These are phyloP conservation scores for Cotesia glomerata DNA, from an alignment of 1,140 invertebrate species.

Conservation along the genomic window DNA sequence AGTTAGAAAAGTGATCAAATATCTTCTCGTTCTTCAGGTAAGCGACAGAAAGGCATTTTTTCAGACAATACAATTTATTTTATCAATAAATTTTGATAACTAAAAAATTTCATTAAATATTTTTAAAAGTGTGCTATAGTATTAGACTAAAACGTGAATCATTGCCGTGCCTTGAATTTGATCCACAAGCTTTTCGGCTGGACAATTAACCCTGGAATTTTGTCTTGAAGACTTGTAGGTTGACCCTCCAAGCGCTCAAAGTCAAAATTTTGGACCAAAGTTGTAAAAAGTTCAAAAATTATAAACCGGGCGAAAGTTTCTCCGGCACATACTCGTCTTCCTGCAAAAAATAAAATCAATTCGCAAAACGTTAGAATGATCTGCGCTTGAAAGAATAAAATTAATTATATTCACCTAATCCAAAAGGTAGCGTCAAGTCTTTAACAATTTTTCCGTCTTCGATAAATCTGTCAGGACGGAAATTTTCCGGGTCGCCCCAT, in stretches of 20 bases:
- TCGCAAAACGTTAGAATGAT: neutral
- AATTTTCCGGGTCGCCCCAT: slow-evolving; percentile 75
- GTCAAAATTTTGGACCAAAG: slow-evolving; percentile 71
- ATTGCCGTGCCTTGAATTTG: slow-evolving; percentile 19
- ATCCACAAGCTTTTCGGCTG: slow-evolving; percentile 55
- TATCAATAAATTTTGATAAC: too few species aligned
- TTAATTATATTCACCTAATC: slow-evolving; percentile 57
- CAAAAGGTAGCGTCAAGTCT: slow-evolving; percentile 66
- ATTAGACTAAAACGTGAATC: too few species aligned
- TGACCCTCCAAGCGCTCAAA: slow-evolving; percentile 54
- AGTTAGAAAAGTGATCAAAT: too few species aligned
- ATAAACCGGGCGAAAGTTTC: slow-evolving; percentile 74
- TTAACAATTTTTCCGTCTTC: slow-evolving; percentile 49
- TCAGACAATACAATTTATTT: too few species aligned
- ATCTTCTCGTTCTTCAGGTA: too few species aligned
- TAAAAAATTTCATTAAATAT: too few species aligned
- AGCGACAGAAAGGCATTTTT: too few species aligned
- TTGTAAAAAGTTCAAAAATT: slow-evolving; percentile 71
- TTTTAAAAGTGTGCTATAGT: too few species aligned
- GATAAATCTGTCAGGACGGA: slow-evolving; percentile 72
- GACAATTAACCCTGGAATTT: slow-evolving; percentile 50
- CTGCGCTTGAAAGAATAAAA: neutral
- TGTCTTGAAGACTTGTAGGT: slow-evolving; percentile 48
- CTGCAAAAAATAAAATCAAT: too few species aligned
- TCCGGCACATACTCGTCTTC: slow-evolving; percentile 74